Conservation (phyloP, 2,113 vertebrate genomes). For the Camarhynchus parvulus region DNA sequence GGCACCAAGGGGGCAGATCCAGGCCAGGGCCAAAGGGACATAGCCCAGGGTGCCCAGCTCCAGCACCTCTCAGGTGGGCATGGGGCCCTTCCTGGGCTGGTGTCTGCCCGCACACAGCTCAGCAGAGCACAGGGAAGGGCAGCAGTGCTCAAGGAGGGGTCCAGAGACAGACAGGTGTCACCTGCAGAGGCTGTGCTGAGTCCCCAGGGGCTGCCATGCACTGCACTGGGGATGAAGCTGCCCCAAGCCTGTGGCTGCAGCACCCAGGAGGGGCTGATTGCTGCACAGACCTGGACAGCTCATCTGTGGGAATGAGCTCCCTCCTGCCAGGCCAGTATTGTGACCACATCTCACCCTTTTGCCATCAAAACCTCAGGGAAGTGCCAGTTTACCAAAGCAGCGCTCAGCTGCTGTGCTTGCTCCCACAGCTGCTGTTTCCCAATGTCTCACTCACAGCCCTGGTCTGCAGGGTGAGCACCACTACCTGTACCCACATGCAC, state of each 20-base stretch:
- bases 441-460: neutral
- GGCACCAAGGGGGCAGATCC: accelerated
- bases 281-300: neutral
- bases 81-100: neutral
- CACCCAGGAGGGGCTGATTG: neutral
- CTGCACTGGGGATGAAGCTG: neutral
- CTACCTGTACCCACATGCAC: neutral
- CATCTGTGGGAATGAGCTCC: neutral
- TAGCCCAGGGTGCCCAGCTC: neutral
- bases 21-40: too few species aligned
- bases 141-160: neutral
- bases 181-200: neutral
- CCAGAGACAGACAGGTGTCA: accelerated
- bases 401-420: neutral
- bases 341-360: neutral
- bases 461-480: neutral
- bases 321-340: neutral
- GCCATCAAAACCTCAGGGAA: neutral
- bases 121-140: neutral
- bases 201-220: neutral
- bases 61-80: neutral
- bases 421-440: neutral
- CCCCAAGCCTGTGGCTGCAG: neutral
- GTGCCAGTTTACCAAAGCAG: neutral
- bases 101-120: neutral